Conservation (phyloP, 2,113 vertebrate species). For the Cynopterus brachyotis region DNA sequence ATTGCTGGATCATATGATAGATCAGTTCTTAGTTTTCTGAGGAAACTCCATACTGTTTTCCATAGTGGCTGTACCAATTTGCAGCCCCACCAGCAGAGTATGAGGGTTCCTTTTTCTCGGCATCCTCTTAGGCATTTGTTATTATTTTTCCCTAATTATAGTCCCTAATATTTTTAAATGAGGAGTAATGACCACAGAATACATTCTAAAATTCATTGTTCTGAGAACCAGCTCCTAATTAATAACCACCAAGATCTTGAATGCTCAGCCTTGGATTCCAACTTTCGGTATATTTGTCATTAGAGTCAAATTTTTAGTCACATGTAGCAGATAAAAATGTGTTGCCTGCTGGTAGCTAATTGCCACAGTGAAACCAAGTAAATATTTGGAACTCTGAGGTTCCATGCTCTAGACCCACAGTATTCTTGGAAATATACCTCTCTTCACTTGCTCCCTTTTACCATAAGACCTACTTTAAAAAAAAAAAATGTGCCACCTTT, state of each 20-base stretch:
- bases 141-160: no score
- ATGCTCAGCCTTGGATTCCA: background rate
- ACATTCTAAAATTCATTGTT: constrained; percentile 9
- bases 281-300: background rate
- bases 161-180: background rate
- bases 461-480: background rate
- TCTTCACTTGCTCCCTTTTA: background rate
- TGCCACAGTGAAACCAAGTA: background rate
- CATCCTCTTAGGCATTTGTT: no score
- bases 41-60: no score
- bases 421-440: background rate
- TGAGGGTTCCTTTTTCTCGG: no score
- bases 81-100: no score
- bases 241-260: background rate
- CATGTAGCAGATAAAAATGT: background rate
- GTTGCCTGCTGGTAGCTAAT: background rate
- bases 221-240: background rate
- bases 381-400: background rate
- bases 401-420: background rate
- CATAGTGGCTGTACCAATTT: no score
- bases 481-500: background rate
- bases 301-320: constrained; percentile 1
- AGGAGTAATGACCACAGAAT: background rate
- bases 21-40: no score
- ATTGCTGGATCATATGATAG: no score